Evolutionary conservation across 2,888 invertebrate species (phyloP).

Genomic region (Mesorhabditis belari): DNA sequence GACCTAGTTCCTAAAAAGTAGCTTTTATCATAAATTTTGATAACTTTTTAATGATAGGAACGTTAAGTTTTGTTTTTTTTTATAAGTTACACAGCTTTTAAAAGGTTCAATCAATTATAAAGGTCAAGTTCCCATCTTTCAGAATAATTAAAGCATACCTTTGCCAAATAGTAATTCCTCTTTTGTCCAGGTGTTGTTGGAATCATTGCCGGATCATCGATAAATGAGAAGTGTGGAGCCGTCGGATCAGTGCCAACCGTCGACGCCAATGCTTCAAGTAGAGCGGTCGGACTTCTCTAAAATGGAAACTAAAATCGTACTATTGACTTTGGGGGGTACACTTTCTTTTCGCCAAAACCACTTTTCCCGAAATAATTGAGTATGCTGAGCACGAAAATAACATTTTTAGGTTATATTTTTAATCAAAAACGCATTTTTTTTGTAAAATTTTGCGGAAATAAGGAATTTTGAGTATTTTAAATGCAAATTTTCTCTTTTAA

Average conservation of each 20-base stretch:
- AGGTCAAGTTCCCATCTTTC: neutral
- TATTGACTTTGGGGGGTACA: neutral
- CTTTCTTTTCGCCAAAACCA: neutral
- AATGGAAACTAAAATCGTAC: slow-evolving; percentile 46
- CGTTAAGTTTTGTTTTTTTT: no score
- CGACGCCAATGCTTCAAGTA: slow-evolving; percentile 68
- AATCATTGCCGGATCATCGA: slow-evolving; percentile 72
- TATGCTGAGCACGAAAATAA: slow-evolving; percentile 28
- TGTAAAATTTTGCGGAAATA: slow-evolving; percentile 68
- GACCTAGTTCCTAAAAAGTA: slow-evolving; percentile 38
- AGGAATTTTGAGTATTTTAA: neutral
- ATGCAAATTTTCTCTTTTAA: no score
- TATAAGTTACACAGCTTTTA: neutral
- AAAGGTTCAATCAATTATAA: neutral
- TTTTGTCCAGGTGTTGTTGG: slow-evolving; percentile 32
- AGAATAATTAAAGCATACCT: slow-evolving; percentile 13
- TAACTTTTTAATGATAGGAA: no score
- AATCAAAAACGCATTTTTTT: slow-evolving; percentile 58
- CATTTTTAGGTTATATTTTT: slow-evolving; percentile 30
- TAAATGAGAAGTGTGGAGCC: slow-evolving; percentile 80
- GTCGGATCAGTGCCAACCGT: slow-evolving; percentile 75
- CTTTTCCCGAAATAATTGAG: neutral
- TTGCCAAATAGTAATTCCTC: slow-evolving; percentile 38
- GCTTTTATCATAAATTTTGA: no score
- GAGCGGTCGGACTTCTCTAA: slow-evolving; percentile 72